Percentiles rank a stretch among this genome's conserved stretches.
phyloP scores from a whole-genome alignment of 2,888 invertebrate genomes.

The Conistra vaccinii region DNA sequence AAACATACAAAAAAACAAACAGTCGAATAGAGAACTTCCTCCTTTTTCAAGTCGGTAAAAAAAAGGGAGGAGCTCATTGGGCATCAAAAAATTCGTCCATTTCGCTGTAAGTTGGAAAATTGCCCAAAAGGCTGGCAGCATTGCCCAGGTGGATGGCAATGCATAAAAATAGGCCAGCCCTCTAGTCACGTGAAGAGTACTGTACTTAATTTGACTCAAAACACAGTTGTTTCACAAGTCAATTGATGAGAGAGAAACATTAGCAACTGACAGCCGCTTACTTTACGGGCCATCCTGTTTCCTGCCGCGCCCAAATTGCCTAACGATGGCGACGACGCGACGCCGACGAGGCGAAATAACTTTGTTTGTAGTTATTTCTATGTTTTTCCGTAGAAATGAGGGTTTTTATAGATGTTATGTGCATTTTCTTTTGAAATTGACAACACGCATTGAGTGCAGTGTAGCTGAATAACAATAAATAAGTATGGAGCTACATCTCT shows the following conservation, averaged over 20 bases:
- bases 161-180: no score
- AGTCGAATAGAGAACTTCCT: no score
- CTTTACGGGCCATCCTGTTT: conserved; percentile 19
- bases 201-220: background rate
- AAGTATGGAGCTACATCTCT: no score
- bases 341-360: background rate
- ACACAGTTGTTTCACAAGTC: background rate
- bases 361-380: conserved; percentile 2
- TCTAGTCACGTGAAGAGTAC: background rate
- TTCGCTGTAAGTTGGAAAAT: background rate
- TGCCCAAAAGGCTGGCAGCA: background rate
- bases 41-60: no score
- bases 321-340: conserved; percentile 33
- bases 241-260: conserved; percentile 42
- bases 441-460: no score
- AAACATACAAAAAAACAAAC: no score
- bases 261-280: conserved; percentile 26
- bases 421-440: no score
- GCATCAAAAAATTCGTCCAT: background rate
- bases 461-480: no score
- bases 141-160: background rate
- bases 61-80: no score
- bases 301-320: conserved; percentile 43
- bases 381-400: background rate
- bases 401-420: no score